Conservation (phyloP, 2,797 vertebrate genomes). For the Pempheris klunzingeri region DNA sequence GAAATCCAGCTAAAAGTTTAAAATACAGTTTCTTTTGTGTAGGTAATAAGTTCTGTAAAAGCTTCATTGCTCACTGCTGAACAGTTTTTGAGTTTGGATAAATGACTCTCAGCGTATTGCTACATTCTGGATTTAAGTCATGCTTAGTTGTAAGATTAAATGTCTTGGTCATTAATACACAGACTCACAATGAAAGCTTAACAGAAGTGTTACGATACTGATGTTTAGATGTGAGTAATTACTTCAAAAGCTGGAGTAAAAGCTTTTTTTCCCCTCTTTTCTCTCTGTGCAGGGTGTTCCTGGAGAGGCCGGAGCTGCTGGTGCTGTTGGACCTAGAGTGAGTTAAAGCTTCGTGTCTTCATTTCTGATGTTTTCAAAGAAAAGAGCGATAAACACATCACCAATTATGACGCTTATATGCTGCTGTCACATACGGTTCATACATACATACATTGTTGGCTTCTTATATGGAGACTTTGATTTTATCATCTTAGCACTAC, state of each 20-base stretch:
- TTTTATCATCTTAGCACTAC: background rate
- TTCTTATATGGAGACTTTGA: background rate
- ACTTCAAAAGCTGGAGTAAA: background rate
- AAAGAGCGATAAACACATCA: background rate
- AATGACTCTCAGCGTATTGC: conserved; percentile 7
- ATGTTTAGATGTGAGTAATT: background rate
- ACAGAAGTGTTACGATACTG: background rate
- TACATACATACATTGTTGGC: background rate
- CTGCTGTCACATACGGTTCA: background rate
- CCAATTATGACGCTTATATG: background rate
- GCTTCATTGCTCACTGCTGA: background rate
- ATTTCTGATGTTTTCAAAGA: background rate
- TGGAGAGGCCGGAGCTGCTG: conserved; percentile 93
- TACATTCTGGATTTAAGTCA: background rate
- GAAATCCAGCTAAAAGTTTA: conserved; percentile 2
- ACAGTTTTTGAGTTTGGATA: background rate
- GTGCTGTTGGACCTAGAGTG: conserved; percentile 92
- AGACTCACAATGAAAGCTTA: background rate
- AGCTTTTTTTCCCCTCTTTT: conserved; percentile 34
- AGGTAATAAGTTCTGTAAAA: background rate
- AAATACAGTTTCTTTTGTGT: background rate
- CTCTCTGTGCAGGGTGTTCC: conserved; percentile 89
- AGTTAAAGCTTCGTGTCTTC: conserved; percentile 74
- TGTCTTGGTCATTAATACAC: background rate
- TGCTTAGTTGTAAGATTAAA: background rate